phyloP scores from a whole-genome alignment of 1,140 invertebrate genomes.

The Anoplophora glabripennis region DNA sequence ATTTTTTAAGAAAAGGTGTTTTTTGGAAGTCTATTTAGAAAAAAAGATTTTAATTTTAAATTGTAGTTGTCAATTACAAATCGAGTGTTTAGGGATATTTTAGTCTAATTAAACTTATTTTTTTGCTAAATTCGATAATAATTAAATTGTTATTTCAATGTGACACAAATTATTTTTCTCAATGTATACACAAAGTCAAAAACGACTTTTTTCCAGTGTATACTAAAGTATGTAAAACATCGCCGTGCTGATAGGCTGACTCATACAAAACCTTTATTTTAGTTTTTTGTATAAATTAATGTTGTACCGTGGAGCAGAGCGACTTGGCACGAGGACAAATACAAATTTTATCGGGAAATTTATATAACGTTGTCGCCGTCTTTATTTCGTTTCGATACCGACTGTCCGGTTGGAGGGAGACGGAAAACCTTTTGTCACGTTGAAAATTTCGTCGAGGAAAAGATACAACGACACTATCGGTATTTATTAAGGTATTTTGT shows the following conservation, averaged over 20 bases:
- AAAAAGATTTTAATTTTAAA: too few relatives aligned
- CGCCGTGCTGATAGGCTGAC: not conserved
- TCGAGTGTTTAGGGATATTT: too few relatives aligned
- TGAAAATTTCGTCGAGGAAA: constrained; percentile 4
- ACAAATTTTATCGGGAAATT: constrained; percentile 17
- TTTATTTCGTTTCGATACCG: constrained; percentile 5
- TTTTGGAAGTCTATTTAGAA: too few relatives aligned
- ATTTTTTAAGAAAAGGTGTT: too few relatives aligned
- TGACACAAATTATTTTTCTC: too few relatives aligned
- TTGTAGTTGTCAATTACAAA: too few relatives aligned
- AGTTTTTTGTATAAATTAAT: constrained; percentile 8
- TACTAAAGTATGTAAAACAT: too few relatives aligned
- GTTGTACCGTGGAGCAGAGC: not conserved
- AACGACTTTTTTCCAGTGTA: too few relatives aligned
- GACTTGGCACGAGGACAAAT: constrained; percentile 10
- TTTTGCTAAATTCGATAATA: too few relatives aligned
- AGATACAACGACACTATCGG: constrained; percentile 18
- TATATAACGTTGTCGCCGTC: not conserved
- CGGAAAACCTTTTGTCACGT: constrained; percentile 7
- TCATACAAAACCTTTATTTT: not conserved
- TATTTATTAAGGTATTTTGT: constrained; percentile 20
- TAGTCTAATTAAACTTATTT: too few relatives aligned
- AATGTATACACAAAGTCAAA: too few relatives aligned
- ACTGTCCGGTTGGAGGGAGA: constrained; percentile 6
- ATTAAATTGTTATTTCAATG: too few relatives aligned